These are phyloP conservation scores for Chrysolina haemoptera DNA, from an alignment of 2,888 invertebrate species.

Conservation along the genomic window DNA sequence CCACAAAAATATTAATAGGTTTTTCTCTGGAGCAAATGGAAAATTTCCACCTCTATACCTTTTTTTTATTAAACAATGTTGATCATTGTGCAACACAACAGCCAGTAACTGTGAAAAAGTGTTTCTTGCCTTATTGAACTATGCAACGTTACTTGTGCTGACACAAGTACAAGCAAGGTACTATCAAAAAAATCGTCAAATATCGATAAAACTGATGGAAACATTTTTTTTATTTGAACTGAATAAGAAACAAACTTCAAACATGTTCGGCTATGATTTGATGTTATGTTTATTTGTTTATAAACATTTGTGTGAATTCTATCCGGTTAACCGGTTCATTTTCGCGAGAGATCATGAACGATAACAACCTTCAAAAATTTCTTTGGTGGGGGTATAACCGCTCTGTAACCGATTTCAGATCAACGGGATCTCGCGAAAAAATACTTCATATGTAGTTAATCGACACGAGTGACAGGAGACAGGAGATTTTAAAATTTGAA, in stretches of 20 bases:
- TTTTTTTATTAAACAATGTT: slow-evolving; percentile 30
- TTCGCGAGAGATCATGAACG: slow-evolving; percentile 8
- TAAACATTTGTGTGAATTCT: slow-evolving; percentile 3
- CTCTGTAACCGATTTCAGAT: slow-evolving; percentile 11
- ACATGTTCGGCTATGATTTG: neutral
- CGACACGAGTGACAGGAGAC: too few species aligned
- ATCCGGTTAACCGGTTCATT: slow-evolving; percentile 2
- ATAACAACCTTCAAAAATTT: slow-evolving; percentile 9
- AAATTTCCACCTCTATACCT: slow-evolving; percentile 38
- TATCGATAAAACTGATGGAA: slow-evolving; percentile 3
- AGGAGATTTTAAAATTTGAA: too few species aligned
- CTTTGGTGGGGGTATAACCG: slow-evolving; percentile 11
- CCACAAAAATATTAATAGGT: slow-evolving; percentile 25
- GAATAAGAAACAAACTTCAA: neutral
- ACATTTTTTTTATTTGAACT: neutral
- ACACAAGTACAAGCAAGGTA: neutral
- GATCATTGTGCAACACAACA: slow-evolving; percentile 32
- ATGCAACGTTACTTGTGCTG: slow-evolving; percentile 1
- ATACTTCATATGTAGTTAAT: too few species aligned
- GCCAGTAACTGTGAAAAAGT: slow-evolving; percentile 26
- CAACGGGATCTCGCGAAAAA: slow-evolving; percentile 6
- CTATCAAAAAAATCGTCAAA: neutral
- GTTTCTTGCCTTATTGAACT: slow-evolving; percentile 16
- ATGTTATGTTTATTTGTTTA: slow-evolving; percentile 8
- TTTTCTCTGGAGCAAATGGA: slow-evolving; percentile 24